These are phyloP conservation scores for Heterodera carotae DNA, from an alignment of 1,140 invertebrate genomes.

Conservation along the genomic window DNA sequence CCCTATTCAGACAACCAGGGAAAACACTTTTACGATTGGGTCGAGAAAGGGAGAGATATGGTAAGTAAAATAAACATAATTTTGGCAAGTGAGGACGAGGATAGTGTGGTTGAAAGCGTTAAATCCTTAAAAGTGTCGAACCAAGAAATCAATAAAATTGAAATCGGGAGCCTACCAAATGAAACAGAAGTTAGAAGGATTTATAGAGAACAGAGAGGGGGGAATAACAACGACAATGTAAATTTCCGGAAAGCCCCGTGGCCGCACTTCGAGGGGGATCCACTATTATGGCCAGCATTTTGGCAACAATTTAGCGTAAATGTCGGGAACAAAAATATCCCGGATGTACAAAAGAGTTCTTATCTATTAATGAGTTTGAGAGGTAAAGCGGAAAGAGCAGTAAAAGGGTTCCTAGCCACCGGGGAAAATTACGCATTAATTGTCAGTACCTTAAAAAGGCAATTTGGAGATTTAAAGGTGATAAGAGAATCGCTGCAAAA, in stretches of 20 bases:
- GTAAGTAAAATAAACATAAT: not conserved
- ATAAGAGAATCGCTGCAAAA: too few relatives aligned
- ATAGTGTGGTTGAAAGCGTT: not conserved
- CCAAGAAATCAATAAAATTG: not conserved
- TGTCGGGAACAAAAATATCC: not conserved
- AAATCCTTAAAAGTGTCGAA: not conserved
- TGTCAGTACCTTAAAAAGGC: not conserved
- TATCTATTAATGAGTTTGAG: not conserved
- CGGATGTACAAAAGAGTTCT: not conserved
- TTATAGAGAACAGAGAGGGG: not conserved
- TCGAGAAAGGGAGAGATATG: not conserved
- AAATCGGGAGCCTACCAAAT: not conserved
- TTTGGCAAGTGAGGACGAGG: not conserved
- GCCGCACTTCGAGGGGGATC: not conserved
- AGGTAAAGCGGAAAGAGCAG: not conserved
- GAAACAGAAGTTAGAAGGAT: not conserved
- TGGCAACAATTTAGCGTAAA: not conserved
- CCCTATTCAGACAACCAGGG: too few relatives aligned
- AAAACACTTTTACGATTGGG: not conserved
- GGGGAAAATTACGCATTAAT: not conserved
- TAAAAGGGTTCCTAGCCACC: not conserved
- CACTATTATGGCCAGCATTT: not conserved
- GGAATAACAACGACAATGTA: not conserved
- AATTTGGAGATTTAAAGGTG: not conserved
- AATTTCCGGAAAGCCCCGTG: not conserved